phyloP scores from a whole-genome alignment of 2,888 invertebrate species.

The Eupithecia inturbata region DNA sequence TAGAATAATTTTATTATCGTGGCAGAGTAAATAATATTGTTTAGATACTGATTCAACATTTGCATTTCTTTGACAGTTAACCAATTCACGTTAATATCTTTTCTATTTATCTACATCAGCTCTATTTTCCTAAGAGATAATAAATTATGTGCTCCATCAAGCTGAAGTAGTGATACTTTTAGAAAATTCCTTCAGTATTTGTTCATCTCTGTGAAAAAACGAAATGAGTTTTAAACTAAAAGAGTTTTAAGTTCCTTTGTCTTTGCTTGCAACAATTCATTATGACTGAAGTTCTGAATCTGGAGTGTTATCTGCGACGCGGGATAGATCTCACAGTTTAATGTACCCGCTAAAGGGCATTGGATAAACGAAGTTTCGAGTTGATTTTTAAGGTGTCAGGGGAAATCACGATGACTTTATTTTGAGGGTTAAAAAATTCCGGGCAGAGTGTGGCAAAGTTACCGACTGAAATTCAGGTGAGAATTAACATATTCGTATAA shows the following conservation, averaged over 20 bases:
- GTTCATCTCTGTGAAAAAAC: conserved; percentile 11
- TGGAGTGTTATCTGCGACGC: conserved; percentile 40
- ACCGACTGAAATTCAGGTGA: neutral
- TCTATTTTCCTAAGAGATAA: neutral
- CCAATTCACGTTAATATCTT: neutral
- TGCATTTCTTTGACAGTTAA: too few species aligned
- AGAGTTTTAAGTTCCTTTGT: conserved; percentile 7
- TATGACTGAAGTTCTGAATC: conserved; percentile 39
- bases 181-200: conserved; percentile 1
- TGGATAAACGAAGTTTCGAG: conserved; percentile 45
- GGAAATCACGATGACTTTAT: conserved; percentile 49
- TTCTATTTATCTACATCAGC: neutral
- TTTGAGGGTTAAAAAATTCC: neutral
- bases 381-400: conserved; percentile 47
- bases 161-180: neutral
- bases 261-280: conserved; percentile 26
- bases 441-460: neutral
- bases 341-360: conserved; percentile 43
- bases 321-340: conserved; percentile 37
- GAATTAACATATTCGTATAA: neutral
- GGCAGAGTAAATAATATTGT: neutral
- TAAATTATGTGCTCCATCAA: neutral
- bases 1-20: neutral
- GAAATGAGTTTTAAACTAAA: conserved; percentile 10
- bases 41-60: neutral